Evolutionary conservation across 2,888 invertebrate genomes (phyloP), one percentile per base, ranked within the genome.

Genomic region (Ophion ellenae): DNA sequence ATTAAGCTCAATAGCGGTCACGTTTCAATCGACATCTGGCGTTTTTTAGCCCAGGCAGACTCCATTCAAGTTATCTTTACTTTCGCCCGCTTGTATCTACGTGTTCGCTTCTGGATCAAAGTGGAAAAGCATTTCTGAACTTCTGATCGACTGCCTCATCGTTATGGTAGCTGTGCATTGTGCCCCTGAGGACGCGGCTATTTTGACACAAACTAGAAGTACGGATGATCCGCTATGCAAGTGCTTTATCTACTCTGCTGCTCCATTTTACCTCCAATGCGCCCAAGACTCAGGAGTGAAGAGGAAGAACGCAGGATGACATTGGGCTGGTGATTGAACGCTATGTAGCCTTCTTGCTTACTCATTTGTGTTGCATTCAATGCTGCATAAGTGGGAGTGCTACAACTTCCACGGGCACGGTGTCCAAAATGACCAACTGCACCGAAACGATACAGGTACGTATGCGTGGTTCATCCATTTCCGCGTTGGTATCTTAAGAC

Each of bases 381-480:
- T 36, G 67, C 57, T 57, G 7, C 57, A 66, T 57, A 20, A 64
- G 67, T 77, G 36, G 45, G 2, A 57, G 64, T 47, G n/a, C 47
- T 40, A 47, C 75, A 75, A 75, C 36, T 67, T 36, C 67, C 57
- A 67, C 57, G 66, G 67, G 67, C 36, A 40, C 67, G 69, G 67
- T 28, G 69, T 59, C 47, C 59, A 10, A 78, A 78, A 78, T 61
- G 66, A 11, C 69, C 69, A 69, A 78, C 78, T 77, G 17, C 53
- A 75, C 10, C 40, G 67, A 59, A 73, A 32, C 74, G 20, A 20
- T 6, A n/a, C 36, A 64, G 28, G 20, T 20, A 2, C 71, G 59
- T 53, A 32, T 53, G 9, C 53, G 36, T 53, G 24, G n/a, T 69
- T 4, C 4, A 32, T 32, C 32, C 4, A 32, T 32, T 32, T 32